Conservation (phyloP, 2,113 vertebrate genomes). For the Ramphastos sulfuratus region DNA sequence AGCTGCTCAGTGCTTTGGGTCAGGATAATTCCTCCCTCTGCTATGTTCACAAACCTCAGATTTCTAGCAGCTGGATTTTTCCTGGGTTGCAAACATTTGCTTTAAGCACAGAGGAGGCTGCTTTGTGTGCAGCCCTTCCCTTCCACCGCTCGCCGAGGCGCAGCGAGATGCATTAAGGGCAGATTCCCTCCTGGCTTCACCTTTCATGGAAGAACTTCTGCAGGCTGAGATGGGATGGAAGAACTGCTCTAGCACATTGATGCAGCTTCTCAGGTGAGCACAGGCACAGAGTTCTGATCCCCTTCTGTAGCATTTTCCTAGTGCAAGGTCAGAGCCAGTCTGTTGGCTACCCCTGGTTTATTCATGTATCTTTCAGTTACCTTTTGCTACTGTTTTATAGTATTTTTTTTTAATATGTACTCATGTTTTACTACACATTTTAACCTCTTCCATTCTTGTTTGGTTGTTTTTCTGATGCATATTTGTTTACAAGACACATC, state of each 20-base stretch:
- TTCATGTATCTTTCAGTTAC: not conserved
- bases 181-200: not conserved
- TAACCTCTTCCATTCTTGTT: constrained; percentile 14
- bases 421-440: not conserved
- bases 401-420: not conserved
- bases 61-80: not conserved
- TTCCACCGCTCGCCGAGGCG: not conserved
- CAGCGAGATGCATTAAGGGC: not conserved
- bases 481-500: constrained; percentile 27
- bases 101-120: not conserved
- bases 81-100: not conserved
- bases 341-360: not conserved
- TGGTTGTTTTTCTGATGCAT: not conserved
- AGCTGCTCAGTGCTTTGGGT: not conserved
- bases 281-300: not conserved
- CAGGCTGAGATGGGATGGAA: not conserved
- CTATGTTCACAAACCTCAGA: not conserved
- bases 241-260: not conserved
- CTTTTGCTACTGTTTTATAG: not conserved
- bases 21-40: not conserved
- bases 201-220: not conserved
- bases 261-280: not conserved
- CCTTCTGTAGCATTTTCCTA: not conserved
- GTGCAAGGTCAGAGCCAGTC: not conserved
- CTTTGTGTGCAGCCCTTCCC: not conserved